Evolutionary conservation across 2,797 vertebrate genomes (phyloP), one percentile per base, ranked within the genome.

Genomic region (Siniperca scherzeri): DNA sequence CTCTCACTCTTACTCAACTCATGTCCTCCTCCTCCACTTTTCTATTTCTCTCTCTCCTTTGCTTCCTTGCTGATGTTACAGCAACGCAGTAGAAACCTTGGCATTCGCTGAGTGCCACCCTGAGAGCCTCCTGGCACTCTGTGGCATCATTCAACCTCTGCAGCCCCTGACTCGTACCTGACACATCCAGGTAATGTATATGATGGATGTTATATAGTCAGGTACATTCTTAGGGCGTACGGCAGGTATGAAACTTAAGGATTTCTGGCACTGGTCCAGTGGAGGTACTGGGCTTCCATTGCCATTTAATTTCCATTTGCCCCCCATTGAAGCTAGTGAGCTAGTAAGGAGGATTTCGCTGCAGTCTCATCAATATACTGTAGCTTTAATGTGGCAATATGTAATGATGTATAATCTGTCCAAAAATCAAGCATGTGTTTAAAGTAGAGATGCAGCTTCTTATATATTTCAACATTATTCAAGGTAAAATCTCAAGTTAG

Each of bases 171-270:
- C 60, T 87, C 65, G 2, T 22, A 72, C 74, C 88, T 55, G 89
- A 92, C 87, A 85, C 56, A 57, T 84, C n/a, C 74, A 81, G 71
- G 86, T 85, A 89, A 91, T 87, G 80, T 84, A 83, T 70, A 77
- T 88, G 87, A 93, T 67, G 75, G 87, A 94, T 91, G 83, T 71
- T 52, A 81, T 12, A 52, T 69, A 85, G 78, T 65, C 57, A 9
- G 60, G 77, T 84, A 90, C 80, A 87, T 83, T 84, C 71, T 71
- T 76, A 33, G 78, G 82, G 71, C 57, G 21, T 44, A 66, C 21
- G 36, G 80, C 62, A 79, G 78, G 74, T 78, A 75, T 74, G 80
- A 82, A 86, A 88, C 81, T 80, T 82, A 74, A 85, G 59, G 77
- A 78, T 81, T 84, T 87, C 83, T 91, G 90, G 87, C 86, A 3